Evolutionary conservation across 2,797 vertebrate genomes (phyloP), one percentile per base, ranked within the genome.

Genomic region (Muscicapa striata): DNA sequence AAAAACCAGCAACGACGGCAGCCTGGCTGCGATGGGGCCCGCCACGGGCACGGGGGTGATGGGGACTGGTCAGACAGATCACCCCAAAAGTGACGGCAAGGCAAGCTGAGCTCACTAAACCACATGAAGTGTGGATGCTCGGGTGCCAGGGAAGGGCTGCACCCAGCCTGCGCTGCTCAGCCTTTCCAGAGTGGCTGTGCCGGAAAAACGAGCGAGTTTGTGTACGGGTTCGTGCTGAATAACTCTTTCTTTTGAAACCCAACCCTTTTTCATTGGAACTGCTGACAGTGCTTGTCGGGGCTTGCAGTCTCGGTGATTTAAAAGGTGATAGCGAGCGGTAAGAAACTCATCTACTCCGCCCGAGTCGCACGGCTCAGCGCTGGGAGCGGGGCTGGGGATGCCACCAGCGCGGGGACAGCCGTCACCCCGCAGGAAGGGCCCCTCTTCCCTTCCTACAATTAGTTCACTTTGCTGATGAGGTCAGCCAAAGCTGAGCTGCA

Each of bases 81-180:
- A 59, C 41, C 73, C 80, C 73, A 59, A 51, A 77, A 86, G 41
- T 11, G 54, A 8, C 13, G 16, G 34, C 40, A 15, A 45, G 43
- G 34, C 68, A 36, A 40, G 40, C 61, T 69, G 55, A 40, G 54
- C 1, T 7, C 34, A 7, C 11, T 3, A 11, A 79, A 61, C n/a
- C 1, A 0, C 81, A 4, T 0, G 2, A 58, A 26, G 20, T 9
- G 3, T 2, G 8, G 70, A 29, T 59, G 30, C 51, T 84, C 0
- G 1, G 49, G 51, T 0, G 3, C 36, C 45, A 10, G 38, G 9
- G 24, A 41, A 49, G n/a, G 48, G 45, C 64, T 87, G 84, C 63
- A 6, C 8, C 52, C 78, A 40, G 16, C 26, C 24, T 6, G 67
- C 36, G 22, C 11, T 17, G 43, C 17, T 61, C 57, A 36, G 82